Conservation (phyloP, 1,140 invertebrate species). For the Tribolium madens region DNA sequence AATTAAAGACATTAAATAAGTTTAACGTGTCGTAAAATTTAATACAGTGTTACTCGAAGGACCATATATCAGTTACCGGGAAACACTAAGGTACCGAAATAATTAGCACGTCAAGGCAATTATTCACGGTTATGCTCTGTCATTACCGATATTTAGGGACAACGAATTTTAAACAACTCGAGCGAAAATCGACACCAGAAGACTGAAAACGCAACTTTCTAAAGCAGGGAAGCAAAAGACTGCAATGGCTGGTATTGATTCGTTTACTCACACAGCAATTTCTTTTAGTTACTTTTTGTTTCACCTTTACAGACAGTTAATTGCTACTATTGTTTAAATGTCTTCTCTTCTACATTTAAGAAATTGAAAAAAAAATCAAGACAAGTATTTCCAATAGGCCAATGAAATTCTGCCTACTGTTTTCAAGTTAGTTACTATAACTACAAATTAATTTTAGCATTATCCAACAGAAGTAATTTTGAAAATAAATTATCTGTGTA, state of each 20-base stretch:
- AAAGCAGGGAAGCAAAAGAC: background rate
- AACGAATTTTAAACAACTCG: background rate
- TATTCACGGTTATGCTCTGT: constrained; percentile 9
- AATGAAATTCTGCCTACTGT: no score
- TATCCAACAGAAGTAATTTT: no score
- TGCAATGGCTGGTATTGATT: background rate
- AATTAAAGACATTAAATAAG: constrained; percentile 33
- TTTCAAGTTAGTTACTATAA: no score
- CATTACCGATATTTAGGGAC: background rate
- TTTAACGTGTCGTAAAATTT: constrained; percentile 38
- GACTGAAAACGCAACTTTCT: background rate
- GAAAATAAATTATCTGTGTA: no score
- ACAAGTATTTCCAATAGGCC: no score
- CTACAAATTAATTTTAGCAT: no score
- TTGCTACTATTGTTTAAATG: background rate
- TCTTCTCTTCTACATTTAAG: background rate
- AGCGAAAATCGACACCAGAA: background rate
- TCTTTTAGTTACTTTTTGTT: background rate
- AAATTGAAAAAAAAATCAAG: no score
- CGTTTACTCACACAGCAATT: background rate
- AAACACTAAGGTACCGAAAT: constrained; percentile 3
- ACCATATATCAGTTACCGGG: constrained; percentile 33
- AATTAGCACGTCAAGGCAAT: constrained; percentile 33
- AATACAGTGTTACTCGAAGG: constrained; percentile 29
- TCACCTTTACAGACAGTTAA: background rate